Evolutionary conservation across 2,113 vertebrate species (phyloP).

Genomic region (Sinocyclocheilus rhinocerous): DNA sequence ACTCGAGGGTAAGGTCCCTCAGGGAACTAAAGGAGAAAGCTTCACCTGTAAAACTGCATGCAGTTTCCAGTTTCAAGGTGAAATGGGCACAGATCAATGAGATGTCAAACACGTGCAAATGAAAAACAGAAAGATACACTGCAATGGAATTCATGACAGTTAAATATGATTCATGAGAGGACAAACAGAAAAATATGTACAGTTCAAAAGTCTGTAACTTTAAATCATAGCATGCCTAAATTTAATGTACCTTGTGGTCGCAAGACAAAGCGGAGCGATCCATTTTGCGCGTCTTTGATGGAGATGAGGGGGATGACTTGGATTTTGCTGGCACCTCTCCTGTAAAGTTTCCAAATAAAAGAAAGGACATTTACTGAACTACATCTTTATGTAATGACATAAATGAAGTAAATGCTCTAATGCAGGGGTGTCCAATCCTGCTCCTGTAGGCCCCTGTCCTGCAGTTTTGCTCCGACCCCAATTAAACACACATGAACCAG

Average conservation of each 20-base stretch:
- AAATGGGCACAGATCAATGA: slow-evolving; percentile 45
- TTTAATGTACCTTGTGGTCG: slow-evolving; percentile 73
- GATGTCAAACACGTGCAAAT: background rate
- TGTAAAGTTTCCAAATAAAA: slow-evolving; percentile 43
- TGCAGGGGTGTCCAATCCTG: too few relatives aligned
- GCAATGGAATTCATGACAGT: slow-evolving; percentile 17
- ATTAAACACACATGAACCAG: too few relatives aligned
- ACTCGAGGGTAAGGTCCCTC: slow-evolving; percentile 63
- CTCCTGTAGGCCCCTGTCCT: too few relatives aligned
- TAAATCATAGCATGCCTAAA: background rate
- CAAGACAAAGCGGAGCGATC: slow-evolving; percentile 76
- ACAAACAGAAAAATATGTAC: background rate
- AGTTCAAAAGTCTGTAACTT: slow-evolving; percentile 6
- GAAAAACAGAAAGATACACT: slow-evolving; percentile 18
- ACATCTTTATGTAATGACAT: background rate
- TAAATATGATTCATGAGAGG: background rate
- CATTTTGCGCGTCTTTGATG: slow-evolving; percentile 77
- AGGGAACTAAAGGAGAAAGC: slow-evolving; percentile 67
- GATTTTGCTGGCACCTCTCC: slow-evolving; percentile 71
- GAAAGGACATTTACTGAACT: background rate
- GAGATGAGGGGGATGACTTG: slow-evolving; percentile 79
- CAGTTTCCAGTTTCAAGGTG: slow-evolving; percentile 49
- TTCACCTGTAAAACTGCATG: slow-evolving; percentile 58
- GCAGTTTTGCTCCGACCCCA: too few relatives aligned
- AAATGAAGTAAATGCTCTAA: background rate